Evolutionary conservation across 2,888 invertebrate genomes (phyloP).

Genomic region (Folsomia candida): DNA sequence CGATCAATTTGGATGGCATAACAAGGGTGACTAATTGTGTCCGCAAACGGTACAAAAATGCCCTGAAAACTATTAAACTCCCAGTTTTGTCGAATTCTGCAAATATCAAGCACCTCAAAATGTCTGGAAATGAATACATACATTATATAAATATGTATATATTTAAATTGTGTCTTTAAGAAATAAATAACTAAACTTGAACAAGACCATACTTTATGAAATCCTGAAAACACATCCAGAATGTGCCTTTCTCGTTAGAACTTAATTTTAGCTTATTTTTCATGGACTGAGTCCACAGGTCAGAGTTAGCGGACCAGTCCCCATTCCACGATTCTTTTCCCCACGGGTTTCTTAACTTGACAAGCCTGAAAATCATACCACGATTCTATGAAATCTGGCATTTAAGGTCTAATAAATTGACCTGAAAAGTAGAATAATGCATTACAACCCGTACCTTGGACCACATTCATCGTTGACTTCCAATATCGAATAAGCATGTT

Average conservation of each 20-base stretch:
- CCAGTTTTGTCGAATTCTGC: slow-evolving; percentile 65
- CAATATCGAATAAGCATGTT: slow-evolving; percentile 95
- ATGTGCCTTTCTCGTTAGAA: slow-evolving; percentile 82
- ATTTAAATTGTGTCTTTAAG: not conserved
- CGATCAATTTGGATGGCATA: slow-evolving; percentile 18
- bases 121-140: slow-evolving; percentile 67
- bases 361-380: slow-evolving; percentile 56
- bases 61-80: slow-evolving; percentile 15
- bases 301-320: slow-evolving; percentile 79
- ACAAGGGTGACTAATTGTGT: slow-evolving; percentile 26
- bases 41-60: slow-evolving; percentile 23
- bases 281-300: slow-evolving; percentile 67
- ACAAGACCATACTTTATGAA: slow-evolving; percentile 68
- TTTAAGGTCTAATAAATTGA: not conserved
- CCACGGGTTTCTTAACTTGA: slow-evolving; percentile 95
- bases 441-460: slow-evolving; percentile 59
- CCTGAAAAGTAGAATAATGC: slow-evolving; percentile 10
- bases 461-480: slow-evolving; percentile 65
- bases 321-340: slow-evolving; percentile 97
- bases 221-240: slow-evolving; percentile 96
- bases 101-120: slow-evolving; percentile 96
- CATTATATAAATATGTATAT: not conserved
- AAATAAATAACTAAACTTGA: not conserved
- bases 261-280: slow-evolving; percentile 70
- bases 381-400: not conserved